These are phyloP conservation scores for Nicator chloris DNA, from an alignment of 2,113 vertebrate species.

Conservation along the genomic window DNA sequence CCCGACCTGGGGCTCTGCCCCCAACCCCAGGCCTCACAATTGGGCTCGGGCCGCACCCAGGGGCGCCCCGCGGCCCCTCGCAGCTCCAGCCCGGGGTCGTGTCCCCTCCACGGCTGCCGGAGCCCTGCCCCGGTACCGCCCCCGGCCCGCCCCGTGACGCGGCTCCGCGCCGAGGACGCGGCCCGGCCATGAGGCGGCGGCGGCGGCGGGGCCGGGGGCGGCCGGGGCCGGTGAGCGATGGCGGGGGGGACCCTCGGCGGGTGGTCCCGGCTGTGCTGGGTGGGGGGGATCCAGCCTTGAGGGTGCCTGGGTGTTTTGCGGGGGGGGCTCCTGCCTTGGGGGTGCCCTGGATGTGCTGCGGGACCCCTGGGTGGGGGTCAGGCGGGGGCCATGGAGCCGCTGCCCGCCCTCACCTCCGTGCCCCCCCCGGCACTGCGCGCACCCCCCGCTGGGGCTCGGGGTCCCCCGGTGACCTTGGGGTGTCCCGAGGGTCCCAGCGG, in stretches of 20 bases:
- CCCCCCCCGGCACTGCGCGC: neutral
- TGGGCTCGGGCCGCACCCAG: neutral
- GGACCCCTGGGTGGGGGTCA: neutral
- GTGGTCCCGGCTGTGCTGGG: neutral
- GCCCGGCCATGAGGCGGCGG: neutral
- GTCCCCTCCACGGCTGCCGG: too few relatives aligned
- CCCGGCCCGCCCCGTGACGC: neutral
- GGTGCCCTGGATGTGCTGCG: neutral
- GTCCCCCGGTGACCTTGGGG: neutral
- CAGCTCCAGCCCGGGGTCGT: too few relatives aligned
- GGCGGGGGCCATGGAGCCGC: neutral
- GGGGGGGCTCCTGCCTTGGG: neutral
- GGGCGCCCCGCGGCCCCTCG: too few relatives aligned
- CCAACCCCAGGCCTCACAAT: too few relatives aligned
- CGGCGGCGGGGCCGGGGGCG: too few relatives aligned
- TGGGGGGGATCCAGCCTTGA: neutral
- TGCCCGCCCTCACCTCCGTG: too few relatives aligned
- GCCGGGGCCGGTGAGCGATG: too few relatives aligned
- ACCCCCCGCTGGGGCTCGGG: neutral
- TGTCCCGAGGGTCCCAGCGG: neutral
- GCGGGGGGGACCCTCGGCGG: too few relatives aligned
- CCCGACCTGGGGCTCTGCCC: neutral
- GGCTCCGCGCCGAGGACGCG: neutral
- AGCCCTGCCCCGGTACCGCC: too few relatives aligned
- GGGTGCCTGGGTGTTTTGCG: neutral